Conservation (phyloP, 2,888 invertebrate species). For the Nysson spinosus region DNA sequence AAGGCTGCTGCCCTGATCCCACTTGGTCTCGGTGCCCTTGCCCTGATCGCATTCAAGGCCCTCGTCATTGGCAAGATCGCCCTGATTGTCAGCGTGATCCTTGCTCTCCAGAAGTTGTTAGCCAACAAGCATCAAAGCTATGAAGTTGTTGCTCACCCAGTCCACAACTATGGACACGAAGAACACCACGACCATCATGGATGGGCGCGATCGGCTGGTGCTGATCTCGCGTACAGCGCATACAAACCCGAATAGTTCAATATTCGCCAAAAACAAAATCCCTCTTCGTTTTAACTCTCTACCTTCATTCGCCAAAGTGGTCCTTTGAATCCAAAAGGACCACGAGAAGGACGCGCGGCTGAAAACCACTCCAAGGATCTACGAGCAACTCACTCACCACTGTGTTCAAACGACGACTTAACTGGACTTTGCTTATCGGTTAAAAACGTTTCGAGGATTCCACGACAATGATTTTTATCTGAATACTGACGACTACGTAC, state of each 20-base stretch:
- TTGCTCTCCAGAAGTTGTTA: constrained; percentile 89
- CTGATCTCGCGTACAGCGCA: constrained; percentile 86
- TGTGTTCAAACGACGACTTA: constrained; percentile 13
- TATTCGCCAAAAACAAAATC: constrained; percentile 1
- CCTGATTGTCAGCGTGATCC: constrained; percentile 85
- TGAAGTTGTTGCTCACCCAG: constrained; percentile 80
- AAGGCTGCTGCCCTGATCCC: constrained; percentile 89
- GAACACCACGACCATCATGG: constrained; percentile 82
- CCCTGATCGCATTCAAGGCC: constrained; percentile 90
- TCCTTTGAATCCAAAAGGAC: constrained; percentile 38
- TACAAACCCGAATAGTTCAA: constrained; percentile 77
- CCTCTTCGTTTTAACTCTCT: constrained; percentile 39
- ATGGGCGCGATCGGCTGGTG: constrained; percentile 83
- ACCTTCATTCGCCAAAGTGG: constrained; percentile 56
- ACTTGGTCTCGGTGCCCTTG: constrained; percentile 86
- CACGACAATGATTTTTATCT: background rate
- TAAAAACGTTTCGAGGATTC: too few relatives aligned
- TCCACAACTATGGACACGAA: constrained; percentile 68
- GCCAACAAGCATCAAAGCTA: constrained; percentile 86
- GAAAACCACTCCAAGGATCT: constrained; percentile 18
- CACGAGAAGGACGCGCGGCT: constrained; percentile 44
- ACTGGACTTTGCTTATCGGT: too few relatives aligned
- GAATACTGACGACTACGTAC: too few relatives aligned
- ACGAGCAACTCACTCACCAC: background rate
- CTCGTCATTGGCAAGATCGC: constrained; percentile 91